Evolutionary conservation across 2,113 vertebrate species (phyloP).

Genomic region (Nothoprocta pentlandii): DNA sequence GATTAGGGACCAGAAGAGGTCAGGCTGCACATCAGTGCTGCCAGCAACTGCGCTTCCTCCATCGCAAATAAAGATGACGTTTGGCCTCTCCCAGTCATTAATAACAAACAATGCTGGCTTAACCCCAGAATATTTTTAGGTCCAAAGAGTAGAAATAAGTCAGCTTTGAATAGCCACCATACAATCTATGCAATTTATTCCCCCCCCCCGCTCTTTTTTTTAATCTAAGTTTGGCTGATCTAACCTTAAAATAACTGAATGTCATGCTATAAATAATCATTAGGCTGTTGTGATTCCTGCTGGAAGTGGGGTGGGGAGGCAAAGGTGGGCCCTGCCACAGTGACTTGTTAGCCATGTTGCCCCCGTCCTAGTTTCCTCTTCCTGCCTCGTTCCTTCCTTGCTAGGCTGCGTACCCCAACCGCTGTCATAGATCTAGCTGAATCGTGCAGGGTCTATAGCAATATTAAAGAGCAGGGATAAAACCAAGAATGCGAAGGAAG

Average conservation of each 20-base stretch:
- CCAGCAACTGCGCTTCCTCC: not conserved
- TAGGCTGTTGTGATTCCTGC: not conserved
- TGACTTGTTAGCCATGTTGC: not conserved
- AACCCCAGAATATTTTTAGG: not conserved
- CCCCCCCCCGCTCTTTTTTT: not conserved
- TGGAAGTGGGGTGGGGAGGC: not conserved
- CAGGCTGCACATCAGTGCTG: not conserved
- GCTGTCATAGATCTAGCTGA: not conserved
- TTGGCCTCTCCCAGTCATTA: not conserved
- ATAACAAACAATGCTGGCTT: not conserved
- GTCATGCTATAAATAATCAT: not conserved
- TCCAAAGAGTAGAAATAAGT: slow-evolving; percentile 28
- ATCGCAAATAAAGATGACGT: not conserved
- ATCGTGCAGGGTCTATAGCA: not conserved
- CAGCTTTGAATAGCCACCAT: not conserved
- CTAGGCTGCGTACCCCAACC: not conserved
- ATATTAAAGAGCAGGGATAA: not conserved
- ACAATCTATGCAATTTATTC: not conserved
- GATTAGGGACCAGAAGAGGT: not conserved
- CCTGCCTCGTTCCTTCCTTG: not conserved
- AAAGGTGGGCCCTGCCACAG: not conserved
- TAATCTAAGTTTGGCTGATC: not conserved
- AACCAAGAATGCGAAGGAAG: not conserved
- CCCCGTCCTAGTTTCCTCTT: not conserved
- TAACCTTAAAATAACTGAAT: not conserved